Evolutionary conservation across 2,888 invertebrate species (phyloP).

Genomic region (Lycia hirtaria): DNA sequence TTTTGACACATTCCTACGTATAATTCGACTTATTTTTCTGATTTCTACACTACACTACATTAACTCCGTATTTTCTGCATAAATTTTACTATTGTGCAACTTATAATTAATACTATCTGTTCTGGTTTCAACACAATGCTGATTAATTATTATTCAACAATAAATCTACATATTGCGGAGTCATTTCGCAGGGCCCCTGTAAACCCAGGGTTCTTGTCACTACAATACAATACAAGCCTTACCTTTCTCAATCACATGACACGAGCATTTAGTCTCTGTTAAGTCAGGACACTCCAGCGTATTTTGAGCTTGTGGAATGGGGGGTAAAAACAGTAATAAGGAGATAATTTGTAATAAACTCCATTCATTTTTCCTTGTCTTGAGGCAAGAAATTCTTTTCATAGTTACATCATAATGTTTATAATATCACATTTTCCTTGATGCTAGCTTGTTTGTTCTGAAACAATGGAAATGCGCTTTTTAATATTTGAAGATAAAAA

Average conservation of each 20-base stretch:
- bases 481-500: background rate
- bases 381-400: constrained; percentile 73
- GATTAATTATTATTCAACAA: background rate
- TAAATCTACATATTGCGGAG: background rate
- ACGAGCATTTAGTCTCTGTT: constrained; percentile 92
- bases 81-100: no score
- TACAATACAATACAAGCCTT: constrained; percentile 52
- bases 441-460: constrained; percentile 59
- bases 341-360: constrained; percentile 73
- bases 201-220: background rate
- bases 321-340: constrained; percentile 75
- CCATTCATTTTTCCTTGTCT: constrained; percentile 70
- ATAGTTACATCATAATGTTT: constrained; percentile 77
- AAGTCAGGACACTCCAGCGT: constrained; percentile 88
- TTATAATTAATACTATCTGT: no score
- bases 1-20: no score
- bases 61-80: no score
- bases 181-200: background rate
- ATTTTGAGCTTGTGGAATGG: constrained; percentile 80
- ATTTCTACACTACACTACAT: no score
- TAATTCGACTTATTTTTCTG: no score
- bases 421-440: constrained; percentile 59
- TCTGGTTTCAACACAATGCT: background rate
- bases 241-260: constrained; percentile 96
- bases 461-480: constrained; percentile 50